Evolutionary conservation across 2,113 vertebrate genomes (phyloP).

Genomic region (Syrmaticus mikado): DNA sequence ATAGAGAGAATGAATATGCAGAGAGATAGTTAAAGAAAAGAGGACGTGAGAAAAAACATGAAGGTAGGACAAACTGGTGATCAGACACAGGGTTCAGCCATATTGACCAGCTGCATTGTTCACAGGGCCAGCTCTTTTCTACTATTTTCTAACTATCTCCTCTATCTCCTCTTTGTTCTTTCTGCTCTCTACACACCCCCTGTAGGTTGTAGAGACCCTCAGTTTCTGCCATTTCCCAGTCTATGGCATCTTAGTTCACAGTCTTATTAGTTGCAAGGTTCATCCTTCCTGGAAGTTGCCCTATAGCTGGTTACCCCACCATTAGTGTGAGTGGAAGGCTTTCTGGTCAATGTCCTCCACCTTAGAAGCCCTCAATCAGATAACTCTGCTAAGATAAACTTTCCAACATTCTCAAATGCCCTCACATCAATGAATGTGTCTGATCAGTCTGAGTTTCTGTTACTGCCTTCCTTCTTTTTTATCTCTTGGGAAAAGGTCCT

Average conservation of each 20-base stretch:
- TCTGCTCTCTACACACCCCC: background rate
- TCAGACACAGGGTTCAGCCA: background rate
- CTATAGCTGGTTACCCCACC: background rate
- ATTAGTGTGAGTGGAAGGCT: background rate
- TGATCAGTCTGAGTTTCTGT: background rate
- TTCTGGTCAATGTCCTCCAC: background rate
- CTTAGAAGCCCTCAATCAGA: background rate
- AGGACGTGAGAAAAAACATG: too few relatives aligned
- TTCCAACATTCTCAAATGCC: background rate
- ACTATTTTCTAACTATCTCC: background rate
- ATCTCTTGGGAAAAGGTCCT: background rate
- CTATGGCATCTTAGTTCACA: background rate
- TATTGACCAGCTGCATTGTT: background rate
- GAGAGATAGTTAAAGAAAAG: too few relatives aligned
- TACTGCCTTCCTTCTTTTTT: background rate
- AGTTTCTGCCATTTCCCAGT: background rate
- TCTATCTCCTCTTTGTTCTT: background rate
- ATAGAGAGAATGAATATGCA: too few relatives aligned
- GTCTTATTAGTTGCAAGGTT: background rate
- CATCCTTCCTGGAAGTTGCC: background rate
- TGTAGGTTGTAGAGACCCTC: background rate
- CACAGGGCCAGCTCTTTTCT: background rate
- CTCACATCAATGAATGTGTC: background rate
- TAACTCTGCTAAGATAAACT: background rate
- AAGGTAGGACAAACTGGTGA: background rate